Conservation (phyloP, 2,888 invertebrate species). For the Ophioninae sp. region DNA sequence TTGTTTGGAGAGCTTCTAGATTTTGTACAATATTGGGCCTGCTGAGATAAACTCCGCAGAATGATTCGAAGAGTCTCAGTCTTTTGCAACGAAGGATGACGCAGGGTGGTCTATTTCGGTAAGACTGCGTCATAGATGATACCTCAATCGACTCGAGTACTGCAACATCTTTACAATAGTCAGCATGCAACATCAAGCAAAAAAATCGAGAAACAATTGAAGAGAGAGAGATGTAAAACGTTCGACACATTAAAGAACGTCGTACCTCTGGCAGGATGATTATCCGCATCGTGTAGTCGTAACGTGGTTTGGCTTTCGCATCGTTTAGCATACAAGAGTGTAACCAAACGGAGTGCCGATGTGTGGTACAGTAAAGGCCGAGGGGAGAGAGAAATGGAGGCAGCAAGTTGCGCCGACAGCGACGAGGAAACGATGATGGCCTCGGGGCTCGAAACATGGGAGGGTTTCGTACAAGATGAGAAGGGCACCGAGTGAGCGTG, state of each 20-base stretch:
- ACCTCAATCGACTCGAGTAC: neutral
- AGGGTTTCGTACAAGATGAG: conserved; percentile 32
- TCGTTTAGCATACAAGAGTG: conserved; percentile 39
- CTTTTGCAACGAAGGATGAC: too few species aligned
- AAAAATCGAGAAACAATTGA: neutral
- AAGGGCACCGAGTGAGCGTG: conserved; percentile 32
- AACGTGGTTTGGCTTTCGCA: conserved; percentile 43
- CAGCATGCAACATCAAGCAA: neutral
- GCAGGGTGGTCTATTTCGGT: too few species aligned
- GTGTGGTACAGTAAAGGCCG: conserved; percentile 5
- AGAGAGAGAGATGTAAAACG: neutral
- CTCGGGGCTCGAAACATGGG: conserved; percentile 48
- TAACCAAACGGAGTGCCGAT: conserved; percentile 34
- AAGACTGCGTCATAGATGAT: too few species aligned
- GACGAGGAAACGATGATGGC: conserved; percentile 43
- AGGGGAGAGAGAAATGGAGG: conserved; percentile 22
- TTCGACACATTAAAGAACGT: conserved; percentile 31
- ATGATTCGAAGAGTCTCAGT: too few species aligned
- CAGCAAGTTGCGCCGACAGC: conserved; percentile 19
- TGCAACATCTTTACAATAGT: neutral
- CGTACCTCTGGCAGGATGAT: conserved; percentile 29
- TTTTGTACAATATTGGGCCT: too few species aligned
- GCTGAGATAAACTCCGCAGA: too few species aligned
- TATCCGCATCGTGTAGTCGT: conserved; percentile 37
- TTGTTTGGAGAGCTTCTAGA: too few species aligned